phyloP scores from a whole-genome alignment of 2,888 invertebrate genomes.

The Camptogramma bilineatum region DNA sequence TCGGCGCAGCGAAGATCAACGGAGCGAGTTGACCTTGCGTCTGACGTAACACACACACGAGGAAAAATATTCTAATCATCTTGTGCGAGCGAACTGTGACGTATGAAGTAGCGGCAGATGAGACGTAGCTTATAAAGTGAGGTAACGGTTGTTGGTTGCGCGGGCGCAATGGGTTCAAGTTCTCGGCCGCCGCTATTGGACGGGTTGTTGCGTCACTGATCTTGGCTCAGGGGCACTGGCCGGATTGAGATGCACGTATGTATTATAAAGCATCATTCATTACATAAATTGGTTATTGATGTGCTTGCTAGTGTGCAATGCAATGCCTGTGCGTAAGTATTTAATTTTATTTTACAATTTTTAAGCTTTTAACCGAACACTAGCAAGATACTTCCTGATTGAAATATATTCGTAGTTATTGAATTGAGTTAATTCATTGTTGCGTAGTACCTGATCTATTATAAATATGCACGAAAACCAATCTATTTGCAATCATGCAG shows the following conservation, averaged over 20 bases:
- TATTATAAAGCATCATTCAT: slow-evolving; percentile 43
- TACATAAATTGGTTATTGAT: slow-evolving; percentile 2
- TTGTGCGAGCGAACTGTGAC: slow-evolving; percentile 52
- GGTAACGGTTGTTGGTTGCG: slow-evolving; percentile 73
- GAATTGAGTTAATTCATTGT: slow-evolving; percentile 35
- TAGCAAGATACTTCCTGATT: slow-evolving; percentile 25
- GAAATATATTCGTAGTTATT: background rate
- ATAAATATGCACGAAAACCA: slow-evolving; percentile 39
- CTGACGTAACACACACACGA: slow-evolving; percentile 53
- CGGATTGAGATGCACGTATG: slow-evolving; percentile 65
- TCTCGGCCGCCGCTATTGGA: slow-evolving; percentile 64
- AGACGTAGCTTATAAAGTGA: slow-evolving; percentile 69
- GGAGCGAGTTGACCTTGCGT: slow-evolving; percentile 62
- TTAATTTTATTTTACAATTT: background rate
- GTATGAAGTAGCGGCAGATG: slow-evolving; percentile 56
- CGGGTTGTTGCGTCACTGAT: slow-evolving; percentile 70
- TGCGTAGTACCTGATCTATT: slow-evolving; percentile 45
- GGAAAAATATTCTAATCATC: slow-evolving; percentile 64
- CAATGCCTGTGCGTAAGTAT: background rate
- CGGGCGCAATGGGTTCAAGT: slow-evolving; percentile 69
- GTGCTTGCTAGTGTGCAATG: background rate
- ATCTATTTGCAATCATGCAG: slow-evolving; percentile 49
- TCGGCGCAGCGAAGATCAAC: slow-evolving; percentile 76
- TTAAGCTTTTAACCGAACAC: background rate
- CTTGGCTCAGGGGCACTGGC: slow-evolving; percentile 64